A percentile compares a stretch with the other conserved stretches of the same genome.
Evolutionary conservation across 2,888 invertebrate species (phyloP).

Genomic region (Chironomus riparius): DNA sequence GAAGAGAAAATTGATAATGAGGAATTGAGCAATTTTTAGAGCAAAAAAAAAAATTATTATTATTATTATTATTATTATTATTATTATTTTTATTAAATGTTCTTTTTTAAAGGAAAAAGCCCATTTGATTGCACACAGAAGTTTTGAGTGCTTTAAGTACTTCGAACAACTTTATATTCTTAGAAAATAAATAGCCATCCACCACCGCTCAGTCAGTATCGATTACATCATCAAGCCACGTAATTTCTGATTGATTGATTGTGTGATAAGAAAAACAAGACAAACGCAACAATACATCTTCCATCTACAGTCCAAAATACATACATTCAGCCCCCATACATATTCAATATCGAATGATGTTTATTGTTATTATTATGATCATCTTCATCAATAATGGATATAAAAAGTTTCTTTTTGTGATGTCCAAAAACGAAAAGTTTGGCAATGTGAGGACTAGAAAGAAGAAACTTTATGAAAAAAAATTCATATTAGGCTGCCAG

Average conservation of each 20-base stretch:
- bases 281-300: neutral
- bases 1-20: too few relatives aligned
- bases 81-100: too few relatives aligned
- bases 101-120: too few relatives aligned
- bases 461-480: too few relatives aligned
- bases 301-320: neutral
- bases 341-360: too few relatives aligned
- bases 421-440: too few relatives aligned
- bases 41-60: neutral
- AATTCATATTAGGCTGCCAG: too few relatives aligned
- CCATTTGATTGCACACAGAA: too few relatives aligned
- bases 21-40: too few relatives aligned
- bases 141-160: neutral
- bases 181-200: neutral
- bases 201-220: neutral
- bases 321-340: neutral
- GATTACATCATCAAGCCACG: neutral
- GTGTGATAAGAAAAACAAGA: neutral
- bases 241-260: slow-evolving; percentile 9
- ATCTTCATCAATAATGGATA: slow-evolving; percentile 13
- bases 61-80: too few relatives aligned
- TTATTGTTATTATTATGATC: neutral
- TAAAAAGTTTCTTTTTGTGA: neutral
- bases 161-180: neutral
- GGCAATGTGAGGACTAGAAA: too few relatives aligned